Evolutionary conservation across 2,888 invertebrate genomes (phyloP).

Genomic region (Dicranocentrus wangi): DNA sequence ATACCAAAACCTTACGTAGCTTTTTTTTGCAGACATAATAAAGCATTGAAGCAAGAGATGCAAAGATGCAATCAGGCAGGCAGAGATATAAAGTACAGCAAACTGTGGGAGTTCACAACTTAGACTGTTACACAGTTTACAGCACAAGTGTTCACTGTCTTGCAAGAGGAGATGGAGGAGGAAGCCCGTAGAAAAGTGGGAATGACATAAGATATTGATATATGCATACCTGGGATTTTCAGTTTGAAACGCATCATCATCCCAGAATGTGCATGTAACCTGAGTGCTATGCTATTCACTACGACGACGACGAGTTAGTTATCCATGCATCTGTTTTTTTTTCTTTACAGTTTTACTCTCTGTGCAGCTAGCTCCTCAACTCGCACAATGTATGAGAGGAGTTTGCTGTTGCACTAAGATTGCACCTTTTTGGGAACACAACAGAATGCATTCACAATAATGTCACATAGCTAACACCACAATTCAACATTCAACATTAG

Average conservation of each 20-base stretch:
- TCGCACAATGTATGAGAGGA: too few species aligned
- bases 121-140: background rate
- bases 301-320: background rate
- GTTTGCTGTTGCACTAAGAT: too few species aligned
- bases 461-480: background rate
- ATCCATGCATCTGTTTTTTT: background rate
- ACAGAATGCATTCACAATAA: background rate
- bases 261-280: background rate
- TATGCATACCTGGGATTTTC: background rate
- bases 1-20: background rate
- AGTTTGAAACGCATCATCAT: background rate
- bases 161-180: background rate
- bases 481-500: background rate
- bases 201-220: constrained; percentile 19
- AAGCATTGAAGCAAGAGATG: background rate
- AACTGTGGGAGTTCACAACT: background rate
- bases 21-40: background rate
- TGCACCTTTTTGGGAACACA: too few species aligned
- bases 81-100: background rate
- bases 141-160: background rate
- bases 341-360: background rate
- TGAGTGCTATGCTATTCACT: background rate
- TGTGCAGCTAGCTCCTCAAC: background rate
- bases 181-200: background rate
- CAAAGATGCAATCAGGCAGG: background rate